Evolutionary conservation across 2,113 vertebrate genomes (phyloP).

Genomic region (Electrona antarctica): DNA sequence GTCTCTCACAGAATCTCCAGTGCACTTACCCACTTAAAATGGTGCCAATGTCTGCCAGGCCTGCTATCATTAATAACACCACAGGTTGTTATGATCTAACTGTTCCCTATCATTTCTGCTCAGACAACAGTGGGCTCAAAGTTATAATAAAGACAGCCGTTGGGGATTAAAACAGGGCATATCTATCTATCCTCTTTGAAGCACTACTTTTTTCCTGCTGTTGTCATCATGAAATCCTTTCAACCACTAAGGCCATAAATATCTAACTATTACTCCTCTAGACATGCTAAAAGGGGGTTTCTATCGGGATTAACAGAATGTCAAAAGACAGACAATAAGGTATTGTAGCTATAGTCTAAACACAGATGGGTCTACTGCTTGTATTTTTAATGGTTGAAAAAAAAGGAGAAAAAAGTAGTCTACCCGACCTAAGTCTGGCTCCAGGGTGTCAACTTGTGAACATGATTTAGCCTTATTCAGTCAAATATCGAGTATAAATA

Average conservation of each 20-base stretch:
- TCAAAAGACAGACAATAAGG: not conserved
- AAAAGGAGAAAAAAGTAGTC: not conserved
- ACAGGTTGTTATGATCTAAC: not conserved
- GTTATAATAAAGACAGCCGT: too few relatives aligned
- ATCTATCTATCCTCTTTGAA: too few relatives aligned
- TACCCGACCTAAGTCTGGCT: not conserved
- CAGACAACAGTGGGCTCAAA: too few relatives aligned
- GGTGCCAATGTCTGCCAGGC: not conserved
- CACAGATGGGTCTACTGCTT: not conserved
- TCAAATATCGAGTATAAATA: too few relatives aligned
- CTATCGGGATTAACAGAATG: not conserved
- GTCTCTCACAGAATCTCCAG: constrained; percentile 3
- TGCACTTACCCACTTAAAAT: not conserved
- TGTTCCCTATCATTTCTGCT: not conserved
- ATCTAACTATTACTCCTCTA: not conserved
- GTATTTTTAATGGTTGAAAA: not conserved
- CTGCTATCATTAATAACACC: too few relatives aligned
- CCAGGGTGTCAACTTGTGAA: not conserved
- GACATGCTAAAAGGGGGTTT: not conserved
- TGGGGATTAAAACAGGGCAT: too few relatives aligned
- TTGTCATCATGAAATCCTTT: too few relatives aligned
- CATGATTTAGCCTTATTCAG: not conserved
- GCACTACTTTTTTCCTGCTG: too few relatives aligned
- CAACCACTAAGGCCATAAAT: too few relatives aligned
- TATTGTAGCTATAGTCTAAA: too few relatives aligned